A percentile compares a stretch with the other conserved stretches of the same genome.
Evolutionary conservation across 2,113 vertebrate species (phyloP).

Genomic region (Odontesthes bonariensis): DNA sequence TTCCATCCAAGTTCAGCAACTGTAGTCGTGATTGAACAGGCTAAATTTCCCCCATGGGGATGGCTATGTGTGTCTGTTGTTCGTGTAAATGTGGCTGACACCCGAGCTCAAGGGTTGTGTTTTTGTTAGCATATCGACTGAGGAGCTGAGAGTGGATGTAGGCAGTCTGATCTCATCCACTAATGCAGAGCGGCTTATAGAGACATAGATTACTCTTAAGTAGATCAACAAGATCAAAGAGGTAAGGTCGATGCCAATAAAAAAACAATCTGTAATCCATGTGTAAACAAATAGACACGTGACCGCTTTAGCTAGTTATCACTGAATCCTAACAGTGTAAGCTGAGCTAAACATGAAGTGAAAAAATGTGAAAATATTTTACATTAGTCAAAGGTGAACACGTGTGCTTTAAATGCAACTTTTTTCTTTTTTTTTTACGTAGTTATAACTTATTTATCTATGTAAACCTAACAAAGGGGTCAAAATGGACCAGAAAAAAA

Average conservation of each 20-base stretch:
- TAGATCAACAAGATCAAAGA: constrained; percentile 41
- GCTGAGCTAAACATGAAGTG: neutral
- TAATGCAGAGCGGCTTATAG: constrained; percentile 39
- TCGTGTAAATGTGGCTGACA: constrained; percentile 29
- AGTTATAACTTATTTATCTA: too few species aligned
- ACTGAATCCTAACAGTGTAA: neutral
- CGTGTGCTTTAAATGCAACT: too few species aligned
- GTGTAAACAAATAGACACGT: neutral
- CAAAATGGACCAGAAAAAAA: neutral
- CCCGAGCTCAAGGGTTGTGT: constrained; percentile 15
- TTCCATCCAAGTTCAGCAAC: constrained; percentile 46
- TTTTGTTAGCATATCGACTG: constrained; percentile 50
- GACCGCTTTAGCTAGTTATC: neutral
- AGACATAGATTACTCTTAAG: constrained; percentile 38
- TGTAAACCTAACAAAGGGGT: neutral
- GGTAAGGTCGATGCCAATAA: constrained; percentile 9
- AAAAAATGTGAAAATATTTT: neutral
- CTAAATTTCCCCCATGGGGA: constrained; percentile 27
- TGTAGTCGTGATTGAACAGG: constrained; percentile 30
- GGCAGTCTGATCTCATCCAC: constrained; percentile 33
- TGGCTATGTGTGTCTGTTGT: neutral
- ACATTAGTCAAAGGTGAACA: neutral
- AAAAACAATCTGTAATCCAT: constrained; percentile 8
- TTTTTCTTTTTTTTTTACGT: too few species aligned
- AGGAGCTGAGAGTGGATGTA: constrained; percentile 49